phyloP scores from a whole-genome alignment of 1,140 invertebrate genomes.

The Nautilus pompilius region DNA sequence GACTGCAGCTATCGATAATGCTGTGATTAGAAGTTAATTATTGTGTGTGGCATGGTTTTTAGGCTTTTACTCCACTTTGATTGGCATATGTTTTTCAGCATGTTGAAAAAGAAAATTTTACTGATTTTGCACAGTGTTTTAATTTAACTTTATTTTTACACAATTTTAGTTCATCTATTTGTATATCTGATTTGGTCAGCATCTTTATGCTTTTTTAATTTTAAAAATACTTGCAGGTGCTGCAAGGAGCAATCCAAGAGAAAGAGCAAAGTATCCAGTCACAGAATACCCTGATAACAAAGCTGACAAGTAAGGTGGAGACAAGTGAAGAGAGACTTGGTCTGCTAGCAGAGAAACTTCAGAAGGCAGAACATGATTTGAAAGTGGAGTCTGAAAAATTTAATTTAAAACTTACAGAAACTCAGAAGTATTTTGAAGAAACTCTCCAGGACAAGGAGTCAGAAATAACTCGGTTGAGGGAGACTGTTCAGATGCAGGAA shows the following conservation, averaged over 20 bases:
- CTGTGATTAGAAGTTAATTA: too few relatives aligned
- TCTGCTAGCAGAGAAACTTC: slow-evolving; percentile 32
- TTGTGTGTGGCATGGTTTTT: too few relatives aligned
- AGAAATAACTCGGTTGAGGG: slow-evolving; percentile 29
- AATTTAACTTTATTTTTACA: too few relatives aligned
- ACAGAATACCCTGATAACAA: slow-evolving; percentile 36
- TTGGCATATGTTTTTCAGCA: too few relatives aligned
- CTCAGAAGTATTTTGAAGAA: slow-evolving; percentile 51
- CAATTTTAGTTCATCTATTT: background rate
- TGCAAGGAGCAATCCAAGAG: slow-evolving; percentile 40
- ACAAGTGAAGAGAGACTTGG: slow-evolving; percentile 35
- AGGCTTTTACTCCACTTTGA: too few relatives aligned
- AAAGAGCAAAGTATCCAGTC: slow-evolving; percentile 40
- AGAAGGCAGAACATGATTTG: slow-evolving; percentile 38
- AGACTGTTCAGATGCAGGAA: slow-evolving; percentile 35
- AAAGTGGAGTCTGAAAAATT: slow-evolving; percentile 43
- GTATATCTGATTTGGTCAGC: slow-evolving; percentile 1
- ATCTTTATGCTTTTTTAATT: background rate
- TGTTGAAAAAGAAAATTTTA: too few relatives aligned
- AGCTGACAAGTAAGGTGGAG: slow-evolving; percentile 45
- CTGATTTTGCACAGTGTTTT: too few relatives aligned
- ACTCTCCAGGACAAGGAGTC: slow-evolving; percentile 40
- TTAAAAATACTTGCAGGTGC: slow-evolving; percentile 38
- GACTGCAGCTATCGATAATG: too few relatives aligned
- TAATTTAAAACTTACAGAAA: slow-evolving; percentile 39